phyloP scores from a whole-genome alignment of 2,797 vertebrate genomes.

The Perodicticus potto region DNA sequence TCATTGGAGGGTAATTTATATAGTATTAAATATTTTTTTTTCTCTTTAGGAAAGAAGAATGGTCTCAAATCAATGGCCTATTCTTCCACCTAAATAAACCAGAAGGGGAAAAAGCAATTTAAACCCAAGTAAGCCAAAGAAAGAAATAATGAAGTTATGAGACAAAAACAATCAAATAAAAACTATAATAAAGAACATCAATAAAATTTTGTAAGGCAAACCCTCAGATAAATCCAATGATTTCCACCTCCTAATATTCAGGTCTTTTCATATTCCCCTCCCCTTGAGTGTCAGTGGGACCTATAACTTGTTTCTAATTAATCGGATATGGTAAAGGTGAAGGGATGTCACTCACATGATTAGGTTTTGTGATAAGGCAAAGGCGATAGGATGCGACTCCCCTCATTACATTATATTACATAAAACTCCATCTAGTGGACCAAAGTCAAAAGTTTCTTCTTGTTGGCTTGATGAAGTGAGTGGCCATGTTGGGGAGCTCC shows the following conservation, averaged over 20 bases:
- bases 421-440: not conserved
- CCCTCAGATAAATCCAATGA: not conserved
- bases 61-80: not conserved
- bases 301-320: constrained; percentile 36
- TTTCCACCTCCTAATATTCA: not conserved
- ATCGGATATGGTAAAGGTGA: not conserved
- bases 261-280: not conserved
- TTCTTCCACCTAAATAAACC: not conserved
- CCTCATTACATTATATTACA: not conserved
- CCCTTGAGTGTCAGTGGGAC: not conserved
- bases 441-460: not conserved
- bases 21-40: not conserved
- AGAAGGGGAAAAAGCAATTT: not conserved
- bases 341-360: not conserved
- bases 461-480: not conserved
- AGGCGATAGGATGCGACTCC: not conserved
- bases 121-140: constrained; percentile 14
- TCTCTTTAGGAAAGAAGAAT: not conserved
- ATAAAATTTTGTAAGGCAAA: not conserved
- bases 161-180: not conserved
- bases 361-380: not conserved
- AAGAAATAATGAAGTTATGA: not conserved
- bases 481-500: not conserved
- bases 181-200: not conserved
- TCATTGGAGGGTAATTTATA: not conserved